A percentile compares a stretch with the other conserved stretches of the same genome.
phyloP scores from a whole-genome alignment of 1,140 invertebrate species.

The Stegodyphus mimosarum region DNA sequence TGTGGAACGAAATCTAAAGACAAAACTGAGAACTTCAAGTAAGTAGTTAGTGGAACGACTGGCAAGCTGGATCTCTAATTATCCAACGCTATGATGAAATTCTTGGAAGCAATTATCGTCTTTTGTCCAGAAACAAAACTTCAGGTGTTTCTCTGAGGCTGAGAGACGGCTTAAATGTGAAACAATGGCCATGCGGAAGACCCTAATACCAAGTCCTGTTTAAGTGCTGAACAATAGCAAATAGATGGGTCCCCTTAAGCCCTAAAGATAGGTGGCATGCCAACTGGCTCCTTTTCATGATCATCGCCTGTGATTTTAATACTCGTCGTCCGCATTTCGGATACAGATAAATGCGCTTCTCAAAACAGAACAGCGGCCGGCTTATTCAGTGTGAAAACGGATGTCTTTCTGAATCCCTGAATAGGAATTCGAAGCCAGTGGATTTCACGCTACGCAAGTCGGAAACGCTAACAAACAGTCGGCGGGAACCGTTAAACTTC shows the following conservation, averaged over 20 bases:
- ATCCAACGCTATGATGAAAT: conserved; percentile 1
- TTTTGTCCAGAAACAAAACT: conserved; percentile 40
- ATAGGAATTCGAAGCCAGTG: conserved; percentile 2
- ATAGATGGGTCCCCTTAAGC: background rate
- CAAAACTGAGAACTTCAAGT: too few species aligned
- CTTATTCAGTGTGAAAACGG: conserved; percentile 24
- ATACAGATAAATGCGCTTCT: background rate
- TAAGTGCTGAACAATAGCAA: conserved; percentile 25
- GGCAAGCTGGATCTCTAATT: background rate
- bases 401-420: conserved; percentile 36
- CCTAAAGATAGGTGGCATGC: background rate
- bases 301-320: conserved; percentile 5
- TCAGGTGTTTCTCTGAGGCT: conserved; percentile 25
- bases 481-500: conserved; percentile 33
- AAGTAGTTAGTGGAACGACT: too few species aligned
- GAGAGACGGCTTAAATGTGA: conserved; percentile 6
- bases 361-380: conserved; percentile 44
- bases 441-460: conserved; percentile 42
- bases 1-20: too few species aligned
- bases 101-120: conserved; percentile 26
- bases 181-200: background rate
- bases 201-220: background rate
- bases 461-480: conserved; percentile 55
- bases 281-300: background rate
- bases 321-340: background rate